Conservation (phyloP, 1,140 invertebrate species). For the Mylabris phalerata region DNA sequence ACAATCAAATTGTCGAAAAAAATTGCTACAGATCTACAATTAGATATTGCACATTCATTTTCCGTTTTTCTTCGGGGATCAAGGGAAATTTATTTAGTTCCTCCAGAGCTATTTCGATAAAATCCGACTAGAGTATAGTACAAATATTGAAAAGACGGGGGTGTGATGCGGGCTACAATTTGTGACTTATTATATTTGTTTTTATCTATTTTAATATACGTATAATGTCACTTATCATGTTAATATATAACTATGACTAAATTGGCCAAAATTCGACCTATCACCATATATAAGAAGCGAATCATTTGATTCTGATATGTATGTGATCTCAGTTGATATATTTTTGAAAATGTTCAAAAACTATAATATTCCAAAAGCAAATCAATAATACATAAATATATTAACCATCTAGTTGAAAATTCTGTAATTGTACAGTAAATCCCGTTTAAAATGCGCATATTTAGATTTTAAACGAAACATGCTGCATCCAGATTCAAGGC, state of each 20-base stretch:
- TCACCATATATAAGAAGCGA: slow-evolving; percentile 34
- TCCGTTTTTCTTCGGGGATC: background rate
- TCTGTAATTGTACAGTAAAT: too few relatives aligned
- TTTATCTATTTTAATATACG: background rate
- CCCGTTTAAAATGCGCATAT: too few relatives aligned
- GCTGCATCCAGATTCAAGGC: too few relatives aligned
- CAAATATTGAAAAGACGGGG: slow-evolving; percentile 26
- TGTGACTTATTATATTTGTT: slow-evolving; percentile 16
- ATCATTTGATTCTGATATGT: slow-evolving; percentile 42
- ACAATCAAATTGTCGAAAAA: too few relatives aligned
- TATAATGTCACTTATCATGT: background rate
- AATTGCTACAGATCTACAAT: too few relatives aligned
- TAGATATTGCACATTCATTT: slow-evolving; percentile 20
- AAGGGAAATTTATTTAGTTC: slow-evolving; percentile 29
- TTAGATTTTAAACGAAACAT: too few relatives aligned
- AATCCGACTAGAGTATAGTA: slow-evolving; percentile 34
- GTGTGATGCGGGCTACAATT: slow-evolving; percentile 31
- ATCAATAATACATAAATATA: background rate
- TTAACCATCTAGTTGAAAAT: background rate
- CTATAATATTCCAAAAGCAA: too few relatives aligned
- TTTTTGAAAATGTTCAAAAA: slow-evolving; percentile 17
- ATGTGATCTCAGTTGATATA: slow-evolving; percentile 43
- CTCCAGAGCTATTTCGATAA: slow-evolving; percentile 36
- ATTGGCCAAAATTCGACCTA: slow-evolving; percentile 24
- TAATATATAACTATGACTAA: slow-evolving; percentile 14